Conservation (phyloP, 2,113 vertebrate species). For the Solenodon paradoxus region DNA sequence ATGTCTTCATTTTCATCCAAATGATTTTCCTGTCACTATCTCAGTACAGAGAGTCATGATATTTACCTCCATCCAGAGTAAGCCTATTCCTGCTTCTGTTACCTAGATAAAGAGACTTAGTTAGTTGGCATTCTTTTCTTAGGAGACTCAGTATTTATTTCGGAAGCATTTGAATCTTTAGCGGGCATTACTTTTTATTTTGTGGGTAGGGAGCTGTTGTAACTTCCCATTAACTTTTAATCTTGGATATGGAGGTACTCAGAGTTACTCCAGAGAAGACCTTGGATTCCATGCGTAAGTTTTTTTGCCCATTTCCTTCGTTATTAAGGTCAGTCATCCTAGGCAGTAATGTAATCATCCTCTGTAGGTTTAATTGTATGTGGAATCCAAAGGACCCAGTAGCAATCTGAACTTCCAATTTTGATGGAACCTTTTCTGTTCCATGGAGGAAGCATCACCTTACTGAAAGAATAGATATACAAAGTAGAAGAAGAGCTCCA, state of each 20-base stretch:
- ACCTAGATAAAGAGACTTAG: neutral
- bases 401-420: neutral
- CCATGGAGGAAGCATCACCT: neutral
- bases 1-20: too few species aligned
- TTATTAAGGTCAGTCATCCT: neutral
- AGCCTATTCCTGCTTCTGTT: neutral
- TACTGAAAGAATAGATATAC: neutral
- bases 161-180: neutral
- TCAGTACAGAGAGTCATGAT: too few species aligned
- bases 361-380: neutral
- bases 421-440: neutral
- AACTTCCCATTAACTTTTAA: neutral
- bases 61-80: too few species aligned
- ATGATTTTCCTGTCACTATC: too few species aligned
- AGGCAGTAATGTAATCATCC: neutral
- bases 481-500: neutral
- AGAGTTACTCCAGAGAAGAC: neutral
- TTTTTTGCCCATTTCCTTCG: neutral
- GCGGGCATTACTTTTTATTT: neutral
- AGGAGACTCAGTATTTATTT: neutral
- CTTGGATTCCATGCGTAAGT: neutral
- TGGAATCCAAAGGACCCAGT: neutral
- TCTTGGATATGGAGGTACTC: neutral
- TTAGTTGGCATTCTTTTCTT: neutral
- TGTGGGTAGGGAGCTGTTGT: rapidly evolving